These are phyloP conservation scores for Haliclystus octoradiatus DNA, from an alignment of 30 jellyfish, hydroid and myxozoan species.

Conservation along the genomic window DNA sequence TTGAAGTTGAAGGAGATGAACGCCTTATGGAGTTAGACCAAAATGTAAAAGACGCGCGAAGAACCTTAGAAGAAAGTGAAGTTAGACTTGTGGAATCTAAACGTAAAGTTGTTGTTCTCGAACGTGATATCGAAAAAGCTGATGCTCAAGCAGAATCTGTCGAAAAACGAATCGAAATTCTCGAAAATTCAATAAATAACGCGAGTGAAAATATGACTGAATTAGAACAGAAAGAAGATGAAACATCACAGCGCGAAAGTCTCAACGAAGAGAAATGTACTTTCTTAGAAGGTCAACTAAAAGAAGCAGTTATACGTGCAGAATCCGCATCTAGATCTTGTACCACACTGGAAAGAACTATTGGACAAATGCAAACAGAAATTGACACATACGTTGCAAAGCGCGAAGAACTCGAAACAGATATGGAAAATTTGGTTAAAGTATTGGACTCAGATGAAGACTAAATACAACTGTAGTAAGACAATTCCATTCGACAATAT, in stretches of 20 bases:
- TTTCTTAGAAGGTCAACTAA: conserved; percentile 60
- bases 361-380: conserved; percentile 53
- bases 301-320: conserved; percentile 63
- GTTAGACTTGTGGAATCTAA: conserved; percentile 53
- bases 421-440: conserved; percentile 41
- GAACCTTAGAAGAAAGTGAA: conserved; percentile 53
- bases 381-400: conserved; percentile 48
- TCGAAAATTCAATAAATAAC: conserved; percentile 60
- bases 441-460: conserved; percentile 41
- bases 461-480: no score
- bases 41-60: conserved; percentile 61
- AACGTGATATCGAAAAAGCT: conserved; percentile 57
- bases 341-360: conserved; percentile 51
- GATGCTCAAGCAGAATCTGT: conserved; percentile 33
- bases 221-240: conserved; percentile 76
- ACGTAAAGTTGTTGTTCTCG: conserved; percentile 62
- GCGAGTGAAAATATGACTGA: conserved; percentile 55
- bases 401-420: conserved; percentile 49
- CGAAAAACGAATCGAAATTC: conserved; percentile 51
- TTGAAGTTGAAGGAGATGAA: conserved; percentile 82
- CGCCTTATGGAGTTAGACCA: conserved; percentile 67
- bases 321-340: conserved; percentile 86
- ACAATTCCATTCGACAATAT: no score
- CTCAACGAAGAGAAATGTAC: conserved; percentile 66
- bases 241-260: conserved; percentile 53